phyloP scores from a whole-genome alignment of 2,113 vertebrate genomes.

The Stigmatopora nigra region DNA sequence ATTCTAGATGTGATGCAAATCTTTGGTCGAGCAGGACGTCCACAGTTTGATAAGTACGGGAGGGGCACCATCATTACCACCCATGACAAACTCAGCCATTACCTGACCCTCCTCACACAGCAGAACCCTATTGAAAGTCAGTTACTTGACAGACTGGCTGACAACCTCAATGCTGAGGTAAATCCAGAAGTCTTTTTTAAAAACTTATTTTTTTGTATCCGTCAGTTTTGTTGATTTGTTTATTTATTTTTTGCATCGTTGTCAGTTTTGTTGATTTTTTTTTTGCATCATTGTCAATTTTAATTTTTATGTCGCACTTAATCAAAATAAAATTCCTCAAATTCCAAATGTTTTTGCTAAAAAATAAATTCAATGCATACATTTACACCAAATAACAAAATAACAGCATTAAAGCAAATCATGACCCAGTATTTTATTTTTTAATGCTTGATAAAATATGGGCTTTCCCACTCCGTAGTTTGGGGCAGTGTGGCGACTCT shows the following conservation, averaged over 20 bases:
- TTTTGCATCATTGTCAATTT: not conserved
- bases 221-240: not conserved
- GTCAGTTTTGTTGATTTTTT: no score
- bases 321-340: no score
- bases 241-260: not conserved
- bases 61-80: constrained; percentile 95
- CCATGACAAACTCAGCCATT: constrained; percentile 96
- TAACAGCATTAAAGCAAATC: no score
- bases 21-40: constrained; percentile 92
- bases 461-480: no score
- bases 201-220: not conserved
- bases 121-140: constrained; percentile 99
- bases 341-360: no score
- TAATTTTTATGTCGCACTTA: no score
- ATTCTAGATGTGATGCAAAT: constrained; percentile 99
- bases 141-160: constrained; percentile 87
- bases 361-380: no score
- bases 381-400: no score
- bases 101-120: constrained; percentile 93
- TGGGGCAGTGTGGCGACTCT: no score
- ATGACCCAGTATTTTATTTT: no score
- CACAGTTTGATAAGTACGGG: constrained; percentile 94
- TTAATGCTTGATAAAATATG: no score
- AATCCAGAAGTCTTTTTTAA: constrained; percentile 3
- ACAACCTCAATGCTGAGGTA: constrained; percentile 98